These are phyloP conservation scores for Macrocentrus cingulum DNA, from an alignment of 1,140 invertebrate species.

Conservation along the genomic window DNA sequence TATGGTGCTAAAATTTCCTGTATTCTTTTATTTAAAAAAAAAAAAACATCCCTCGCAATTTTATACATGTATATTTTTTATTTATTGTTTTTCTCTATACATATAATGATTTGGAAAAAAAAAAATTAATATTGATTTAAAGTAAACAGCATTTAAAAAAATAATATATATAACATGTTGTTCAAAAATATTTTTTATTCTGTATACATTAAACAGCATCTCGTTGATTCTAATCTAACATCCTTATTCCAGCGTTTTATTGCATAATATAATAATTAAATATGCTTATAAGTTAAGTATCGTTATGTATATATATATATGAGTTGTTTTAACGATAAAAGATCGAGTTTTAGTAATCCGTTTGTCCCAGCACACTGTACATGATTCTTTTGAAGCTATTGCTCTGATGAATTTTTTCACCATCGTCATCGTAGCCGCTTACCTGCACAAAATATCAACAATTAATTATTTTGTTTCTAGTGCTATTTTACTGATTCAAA, in stretches of 20 bases:
- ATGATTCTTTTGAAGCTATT: slow-evolving; percentile 89
- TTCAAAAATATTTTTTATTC: slow-evolving; percentile 29
- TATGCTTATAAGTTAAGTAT: neutral
- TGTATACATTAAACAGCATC: slow-evolving; percentile 20
- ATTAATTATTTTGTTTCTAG: slow-evolving; percentile 1
- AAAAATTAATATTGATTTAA: slow-evolving; percentile 19
- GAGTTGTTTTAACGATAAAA: neutral
- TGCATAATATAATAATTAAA: slow-evolving; percentile 15
- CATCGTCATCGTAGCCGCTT: slow-evolving; percentile 62
- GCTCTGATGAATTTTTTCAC: slow-evolving; percentile 85
- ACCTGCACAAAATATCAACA: slow-evolving; percentile 55
- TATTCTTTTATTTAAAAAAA: too few species aligned
- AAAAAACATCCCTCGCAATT: too few species aligned
- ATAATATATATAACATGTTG: slow-evolving; percentile 5
- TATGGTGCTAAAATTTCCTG: too few species aligned
- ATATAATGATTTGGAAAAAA: too few species aligned
- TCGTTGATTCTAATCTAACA: slow-evolving; percentile 6
- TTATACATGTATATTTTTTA: too few species aligned
- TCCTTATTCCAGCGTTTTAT: slow-evolving; percentile 1
- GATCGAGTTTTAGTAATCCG: slow-evolving; percentile 66
- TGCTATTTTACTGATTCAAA: too few species aligned
- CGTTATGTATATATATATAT: slow-evolving; percentile 26
- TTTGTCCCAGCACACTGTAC: slow-evolving; percentile 82
- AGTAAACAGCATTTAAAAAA: neutral
- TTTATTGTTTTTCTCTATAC: too few species aligned